phyloP scores from a whole-genome alignment of 2,113 vertebrate genomes.

The Carollia perspicillata region DNA sequence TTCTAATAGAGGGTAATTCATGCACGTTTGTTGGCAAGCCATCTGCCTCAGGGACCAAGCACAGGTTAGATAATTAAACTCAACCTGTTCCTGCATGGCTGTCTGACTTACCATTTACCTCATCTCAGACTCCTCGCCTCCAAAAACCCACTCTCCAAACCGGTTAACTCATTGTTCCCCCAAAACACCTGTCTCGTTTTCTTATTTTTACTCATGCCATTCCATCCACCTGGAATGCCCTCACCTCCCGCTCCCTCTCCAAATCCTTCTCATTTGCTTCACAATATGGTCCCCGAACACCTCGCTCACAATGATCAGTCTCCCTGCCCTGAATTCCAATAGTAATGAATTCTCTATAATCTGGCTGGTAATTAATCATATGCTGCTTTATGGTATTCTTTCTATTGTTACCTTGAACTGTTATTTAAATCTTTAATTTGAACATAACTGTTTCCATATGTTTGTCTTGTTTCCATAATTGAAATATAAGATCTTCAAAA shows the following conservation, averaged over 20 bases:
- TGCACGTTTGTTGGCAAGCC: constrained; percentile 75
- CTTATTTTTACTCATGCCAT: constrained; percentile 61
- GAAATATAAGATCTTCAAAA: constrained; percentile 56
- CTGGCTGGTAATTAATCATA: constrained; percentile 56
- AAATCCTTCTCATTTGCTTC: constrained; percentile 47
- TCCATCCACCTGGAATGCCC: constrained; percentile 60
- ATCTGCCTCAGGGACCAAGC: constrained; percentile 75
- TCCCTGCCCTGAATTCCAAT: constrained; percentile 41
- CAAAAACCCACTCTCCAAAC: constrained; percentile 69
- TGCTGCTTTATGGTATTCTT: not conserved
- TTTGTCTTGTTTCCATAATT: constrained; percentile 50
- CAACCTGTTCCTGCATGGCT: constrained; percentile 73
- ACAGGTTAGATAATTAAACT: constrained; percentile 78
- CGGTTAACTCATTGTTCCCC: constrained; percentile 71
- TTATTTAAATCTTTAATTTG: constrained; percentile 65
- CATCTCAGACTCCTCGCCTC: constrained; percentile 48
- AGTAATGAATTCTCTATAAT: constrained; percentile 3
- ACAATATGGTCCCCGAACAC: constrained; percentile 55
- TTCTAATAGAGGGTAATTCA: constrained; percentile 79
- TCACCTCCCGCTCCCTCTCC: constrained; percentile 7
- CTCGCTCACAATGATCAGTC: not conserved
- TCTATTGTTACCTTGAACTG: constrained; percentile 57
- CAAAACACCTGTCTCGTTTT: constrained; percentile 62
- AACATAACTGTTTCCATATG: constrained; percentile 56
- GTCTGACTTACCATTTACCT: constrained; percentile 74